These are phyloP conservation scores for Acanthosepion pharaonis DNA, from an alignment of 2,888 invertebrate genomes.

Conservation along the genomic window DNA sequence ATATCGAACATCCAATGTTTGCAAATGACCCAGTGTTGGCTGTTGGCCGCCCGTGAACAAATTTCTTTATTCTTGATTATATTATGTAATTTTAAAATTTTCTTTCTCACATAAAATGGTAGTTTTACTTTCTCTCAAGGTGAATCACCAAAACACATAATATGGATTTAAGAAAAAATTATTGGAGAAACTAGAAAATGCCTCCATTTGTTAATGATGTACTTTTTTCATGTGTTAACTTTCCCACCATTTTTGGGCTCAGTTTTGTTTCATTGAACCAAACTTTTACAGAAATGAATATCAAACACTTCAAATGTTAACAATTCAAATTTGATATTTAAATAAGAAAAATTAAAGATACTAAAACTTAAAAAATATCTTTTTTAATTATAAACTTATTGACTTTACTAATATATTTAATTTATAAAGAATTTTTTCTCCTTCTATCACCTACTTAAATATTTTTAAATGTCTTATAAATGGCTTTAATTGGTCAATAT, in stretches of 20 bases:
- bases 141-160: background rate
- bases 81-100: background rate
- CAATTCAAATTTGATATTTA: background rate
- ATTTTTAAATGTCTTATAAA: too few relatives aligned
- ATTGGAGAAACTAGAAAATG: background rate
- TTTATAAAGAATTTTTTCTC: background rate
- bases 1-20: slow-evolving; percentile 55
- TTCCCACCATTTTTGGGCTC: background rate
- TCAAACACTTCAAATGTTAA: background rate
- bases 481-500: background rate
- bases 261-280: background rate
- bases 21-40: background rate
- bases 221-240: background rate
- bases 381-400: background rate
- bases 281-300: background rate
- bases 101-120: background rate
- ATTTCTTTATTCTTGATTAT: background rate
- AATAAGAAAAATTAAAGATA: background rate
- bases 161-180: background rate
- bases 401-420: background rate
- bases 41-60: background rate
- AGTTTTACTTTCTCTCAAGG: background rate
- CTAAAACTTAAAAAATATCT: background rate
- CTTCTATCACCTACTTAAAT: background rate
- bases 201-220: background rate